Evolutionary conservation across 1,140 invertebrate species (phyloP).

Genomic region (Vollenhovia emeryi): DNA sequence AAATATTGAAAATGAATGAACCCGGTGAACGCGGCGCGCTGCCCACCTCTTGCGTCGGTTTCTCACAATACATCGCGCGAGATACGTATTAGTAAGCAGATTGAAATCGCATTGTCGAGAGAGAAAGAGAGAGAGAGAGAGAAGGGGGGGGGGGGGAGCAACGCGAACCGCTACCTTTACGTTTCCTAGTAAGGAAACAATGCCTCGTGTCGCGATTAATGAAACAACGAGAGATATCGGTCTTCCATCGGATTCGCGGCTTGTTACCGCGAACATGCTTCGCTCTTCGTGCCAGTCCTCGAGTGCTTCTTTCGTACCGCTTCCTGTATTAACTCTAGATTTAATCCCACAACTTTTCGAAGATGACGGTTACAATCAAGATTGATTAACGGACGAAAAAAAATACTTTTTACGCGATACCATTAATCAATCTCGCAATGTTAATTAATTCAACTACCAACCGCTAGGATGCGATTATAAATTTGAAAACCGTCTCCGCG

Average conservation of each 20-base stretch:
- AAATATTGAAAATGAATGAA: constrained; percentile 46
- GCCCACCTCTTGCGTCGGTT: constrained; percentile 5
- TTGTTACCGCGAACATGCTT: constrained; percentile 14
- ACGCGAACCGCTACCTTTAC: constrained; percentile 31
- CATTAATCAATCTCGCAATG: constrained; percentile 37
- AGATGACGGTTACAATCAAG: neutral
- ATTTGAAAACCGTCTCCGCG: constrained; percentile 3
- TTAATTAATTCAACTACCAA: constrained; percentile 24
- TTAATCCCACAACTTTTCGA: constrained; percentile 9
- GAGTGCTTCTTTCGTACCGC: neutral
- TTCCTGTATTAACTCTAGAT: neutral
- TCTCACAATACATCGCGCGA: constrained; percentile 22
- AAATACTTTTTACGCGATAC: constrained; percentile 11
- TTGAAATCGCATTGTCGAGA: constrained; percentile 36
- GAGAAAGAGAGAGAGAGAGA: no score
- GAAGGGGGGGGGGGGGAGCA: neutral
- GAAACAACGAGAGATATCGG: constrained; percentile 23
- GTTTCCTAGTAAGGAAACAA: constrained; percentile 68
- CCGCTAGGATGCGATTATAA: neutral
- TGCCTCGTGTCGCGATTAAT: constrained; percentile 69
- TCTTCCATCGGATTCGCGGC: constrained; percentile 32
- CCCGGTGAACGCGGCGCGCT: neutral
- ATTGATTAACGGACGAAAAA: constrained; percentile 14
- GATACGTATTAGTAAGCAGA: constrained; percentile 34
- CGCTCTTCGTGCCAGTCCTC: neutral